Percentiles rank a stretch among this genome's conserved stretches.
Conservation (phyloP, 1,140 invertebrate genomes). For the Drosophila teissieri region DNA sequence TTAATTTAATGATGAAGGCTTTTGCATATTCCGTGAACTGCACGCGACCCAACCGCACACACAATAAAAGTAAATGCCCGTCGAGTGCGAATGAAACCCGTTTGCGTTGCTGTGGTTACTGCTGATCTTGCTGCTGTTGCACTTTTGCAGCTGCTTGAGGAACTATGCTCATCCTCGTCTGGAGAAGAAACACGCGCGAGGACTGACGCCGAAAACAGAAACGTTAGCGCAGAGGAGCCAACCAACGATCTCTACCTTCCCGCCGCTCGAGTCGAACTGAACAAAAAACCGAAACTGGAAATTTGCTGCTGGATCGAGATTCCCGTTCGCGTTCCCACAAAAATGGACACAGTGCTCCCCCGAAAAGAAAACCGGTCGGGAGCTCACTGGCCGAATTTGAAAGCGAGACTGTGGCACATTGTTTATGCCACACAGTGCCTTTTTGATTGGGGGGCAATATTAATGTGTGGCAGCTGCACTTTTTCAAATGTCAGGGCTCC, state of each 20-base stretch:
- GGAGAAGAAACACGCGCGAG: slow-evolving; percentile 46
- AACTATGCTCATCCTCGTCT: slow-evolving; percentile 61
- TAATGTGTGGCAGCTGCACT: slow-evolving; percentile 68
- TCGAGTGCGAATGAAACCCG: slow-evolving; percentile 65
- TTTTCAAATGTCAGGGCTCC: slow-evolving; percentile 15
- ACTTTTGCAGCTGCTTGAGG: slow-evolving; percentile 73
- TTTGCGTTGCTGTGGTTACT: slow-evolving; percentile 40
- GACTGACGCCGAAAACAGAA: slow-evolving; percentile 61
- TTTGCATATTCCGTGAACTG: slow-evolving; percentile 47
- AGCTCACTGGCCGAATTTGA: slow-evolving; percentile 67
- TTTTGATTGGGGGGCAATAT: slow-evolving; percentile 53
- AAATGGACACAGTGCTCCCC: slow-evolving; percentile 40
- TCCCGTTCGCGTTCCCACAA: slow-evolving; percentile 63
- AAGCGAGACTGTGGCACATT: slow-evolving; percentile 66
- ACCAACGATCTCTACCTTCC: slow-evolving; percentile 62
- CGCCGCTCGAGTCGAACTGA: slow-evolving; percentile 73
- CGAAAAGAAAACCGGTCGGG: slow-evolving; percentile 63
- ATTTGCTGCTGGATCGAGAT: slow-evolving; percentile 61
- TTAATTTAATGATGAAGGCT: slow-evolving; percentile 54
- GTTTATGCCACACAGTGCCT: slow-evolving; percentile 55
- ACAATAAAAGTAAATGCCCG: slow-evolving; percentile 13
- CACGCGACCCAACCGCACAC: slow-evolving; percentile 47
- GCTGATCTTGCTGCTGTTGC: slow-evolving; percentile 44
- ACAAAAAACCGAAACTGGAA: slow-evolving; percentile 64
- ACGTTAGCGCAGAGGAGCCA: slow-evolving; percentile 14